Evolutionary conservation across 2,888 invertebrate species (phyloP), one percentile per base, ranked within the genome.

Genomic region (Hetaerina titia): DNA sequence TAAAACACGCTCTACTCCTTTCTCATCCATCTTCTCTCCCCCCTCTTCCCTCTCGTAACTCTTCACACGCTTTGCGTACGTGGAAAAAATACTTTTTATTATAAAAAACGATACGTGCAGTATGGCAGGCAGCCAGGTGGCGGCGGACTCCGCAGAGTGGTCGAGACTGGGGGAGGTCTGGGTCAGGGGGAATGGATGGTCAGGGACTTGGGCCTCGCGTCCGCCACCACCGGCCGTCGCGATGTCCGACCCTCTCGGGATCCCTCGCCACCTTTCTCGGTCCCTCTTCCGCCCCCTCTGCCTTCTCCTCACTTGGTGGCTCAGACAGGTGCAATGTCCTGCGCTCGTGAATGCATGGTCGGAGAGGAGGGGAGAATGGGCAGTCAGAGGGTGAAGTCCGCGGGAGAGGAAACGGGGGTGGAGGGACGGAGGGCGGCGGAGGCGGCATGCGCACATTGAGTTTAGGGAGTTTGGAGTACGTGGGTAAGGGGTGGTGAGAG

Each of bases 281-380:
- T 31, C 31, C 81, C 81, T 25, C 81, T 13, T 22, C 69, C 45
- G 45, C 45, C 45, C n/a, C 69, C 81, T 31, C 31, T 19, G 9
- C 31, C 81, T 11, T 31, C 69, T 22, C 69, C 5, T n/a, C 81
- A 31, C 81, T 25, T 11, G 31, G 81, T 31, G 81, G 64, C 64
- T 56, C 92, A 64, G 92, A 56, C 92, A 92, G 92, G 92, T 92
- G 92, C 92, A 92, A 92, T 69, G 69, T 17, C 63, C 90, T 63
- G 90, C 90, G 63, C 63, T 64, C 17, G 92, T 69, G 45, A 58
- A 89, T 89, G 89, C 92, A 64, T 45, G 45, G 69, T 9, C 17
- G n/a, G 92, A 89, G 92, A 56, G 92, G 45, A 56, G 22, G 92
- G 56, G 69, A 64, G 90, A 63, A 64, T 90, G 31, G 7, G 22